phyloP scores from a whole-genome alignment of 1,140 invertebrate genomes.

The Dendrolimus punctatus region DNA sequence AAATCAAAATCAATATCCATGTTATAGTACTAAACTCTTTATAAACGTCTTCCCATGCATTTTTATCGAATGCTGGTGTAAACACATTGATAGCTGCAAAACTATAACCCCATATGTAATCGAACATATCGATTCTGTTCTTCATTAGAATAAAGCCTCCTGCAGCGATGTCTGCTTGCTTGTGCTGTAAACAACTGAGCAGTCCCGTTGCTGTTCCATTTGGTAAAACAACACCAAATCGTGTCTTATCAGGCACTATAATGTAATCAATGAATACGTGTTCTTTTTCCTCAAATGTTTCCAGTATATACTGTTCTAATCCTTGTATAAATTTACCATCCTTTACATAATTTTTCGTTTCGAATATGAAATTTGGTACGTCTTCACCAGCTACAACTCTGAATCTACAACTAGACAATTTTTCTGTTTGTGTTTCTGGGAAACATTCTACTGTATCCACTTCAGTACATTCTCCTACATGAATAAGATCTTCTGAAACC shows the following conservation, averaged over 20 bases:
- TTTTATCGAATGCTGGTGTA: conserved; percentile 18
- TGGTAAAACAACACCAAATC: conserved; percentile 27
- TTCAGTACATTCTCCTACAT: conserved; percentile 19
- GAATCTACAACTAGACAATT: conserved; percentile 23
- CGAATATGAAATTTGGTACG: conserved; percentile 23
- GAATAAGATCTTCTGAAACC: conserved; percentile 6
- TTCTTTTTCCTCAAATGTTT: conserved; percentile 19
- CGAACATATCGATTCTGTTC: conserved; percentile 27
- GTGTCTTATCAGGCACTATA: conserved; percentile 2
- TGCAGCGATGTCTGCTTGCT: conserved; percentile 22
- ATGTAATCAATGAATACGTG: conserved; percentile 16
- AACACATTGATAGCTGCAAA: conserved; percentile 26
- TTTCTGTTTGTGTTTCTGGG: conserved; percentile 11
- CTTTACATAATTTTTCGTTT: conserved; percentile 16
- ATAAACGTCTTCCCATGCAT: conserved; percentile 35
- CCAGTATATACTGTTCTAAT: conserved; percentile 30
- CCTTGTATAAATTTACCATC: conserved; percentile 19
- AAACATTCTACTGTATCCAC: conserved; percentile 13
- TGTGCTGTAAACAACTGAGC: conserved; percentile 17
- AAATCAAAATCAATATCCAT: conserved; percentile 24
- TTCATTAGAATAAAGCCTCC: conserved; percentile 26
- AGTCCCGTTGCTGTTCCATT: conserved; percentile 29
- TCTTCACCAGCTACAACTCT: conserved; percentile 24
- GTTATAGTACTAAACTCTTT: conserved; percentile 25
- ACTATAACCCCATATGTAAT: conserved; percentile 35